These are phyloP conservation scores for Stichopus chloronotus DNA, from an alignment of 35 echinoderm and acorn worm genomes.

Conservation along the genomic window DNA sequence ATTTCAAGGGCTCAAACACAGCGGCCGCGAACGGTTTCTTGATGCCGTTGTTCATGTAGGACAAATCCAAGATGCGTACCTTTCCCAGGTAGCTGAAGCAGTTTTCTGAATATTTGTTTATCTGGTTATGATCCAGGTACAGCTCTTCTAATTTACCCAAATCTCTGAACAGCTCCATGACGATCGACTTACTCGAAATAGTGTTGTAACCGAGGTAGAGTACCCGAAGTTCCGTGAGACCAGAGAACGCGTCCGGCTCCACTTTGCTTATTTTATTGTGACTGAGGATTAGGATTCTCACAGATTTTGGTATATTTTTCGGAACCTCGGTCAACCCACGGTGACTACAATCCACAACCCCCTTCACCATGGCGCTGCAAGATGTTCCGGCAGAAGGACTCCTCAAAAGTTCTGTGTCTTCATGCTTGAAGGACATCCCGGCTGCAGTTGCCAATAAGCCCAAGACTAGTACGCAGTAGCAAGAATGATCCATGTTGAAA, in stretches of 20 bases:
- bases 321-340: slow-evolving; percentile 55
- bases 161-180: slow-evolving; percentile 57
- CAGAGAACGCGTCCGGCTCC: slow-evolving; percentile 48
- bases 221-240: slow-evolving; percentile 58
- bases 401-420: background rate
- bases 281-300: slow-evolving; percentile 53
- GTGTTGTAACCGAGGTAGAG: slow-evolving; percentile 71
- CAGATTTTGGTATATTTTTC: slow-evolving; percentile 59
- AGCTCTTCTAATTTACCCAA: slow-evolving; percentile 52
- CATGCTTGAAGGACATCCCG: background rate
- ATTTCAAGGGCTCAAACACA: slow-evolving; percentile 31
- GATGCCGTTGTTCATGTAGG: slow-evolving; percentile 77
- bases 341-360: slow-evolving; percentile 73
- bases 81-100: slow-evolving; percentile 32
- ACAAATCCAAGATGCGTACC: slow-evolving; percentile 71
- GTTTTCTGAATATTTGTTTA: slow-evolving; percentile 53
- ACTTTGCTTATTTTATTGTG: slow-evolving; percentile 66
- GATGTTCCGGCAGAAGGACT: background rate
- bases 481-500: background rate
- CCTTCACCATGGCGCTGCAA: slow-evolving; percentile 18
- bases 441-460: background rate
- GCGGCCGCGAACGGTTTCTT: background rate
- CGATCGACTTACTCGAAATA: slow-evolving; percentile 56
- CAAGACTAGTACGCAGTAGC: background rate
- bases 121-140: slow-evolving; percentile 52